Evolutionary conservation across 2,888 invertebrate genomes (phyloP).

Genomic region (Acrobasis repandana): DNA sequence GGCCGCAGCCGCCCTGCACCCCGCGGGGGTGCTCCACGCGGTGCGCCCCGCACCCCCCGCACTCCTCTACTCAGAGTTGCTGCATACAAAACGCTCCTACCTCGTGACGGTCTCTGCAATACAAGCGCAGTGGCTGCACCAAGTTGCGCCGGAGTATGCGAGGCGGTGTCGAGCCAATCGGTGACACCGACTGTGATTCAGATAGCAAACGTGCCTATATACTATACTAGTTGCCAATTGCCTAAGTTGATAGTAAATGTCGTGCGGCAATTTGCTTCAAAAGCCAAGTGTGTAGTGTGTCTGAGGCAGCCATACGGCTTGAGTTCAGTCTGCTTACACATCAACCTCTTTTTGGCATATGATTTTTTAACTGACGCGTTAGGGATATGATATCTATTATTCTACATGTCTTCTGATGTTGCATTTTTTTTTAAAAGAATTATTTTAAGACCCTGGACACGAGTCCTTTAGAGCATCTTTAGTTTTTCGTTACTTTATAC

Average conservation of each 20-base stretch:
- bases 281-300: no score
- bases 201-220: background rate
- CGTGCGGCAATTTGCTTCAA: no score
- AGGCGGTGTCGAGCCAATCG: constrained; percentile 59
- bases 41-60: constrained; percentile 86
- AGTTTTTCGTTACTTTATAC: no score
- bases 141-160: constrained; percentile 65
- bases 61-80: constrained; percentile 92
- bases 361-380: no score
- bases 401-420: no score
- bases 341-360: no score
- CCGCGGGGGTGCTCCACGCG: constrained; percentile 87
- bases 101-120: constrained; percentile 90
- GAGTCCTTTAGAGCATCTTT: no score
- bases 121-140: constrained; percentile 90
- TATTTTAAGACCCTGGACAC: no score
- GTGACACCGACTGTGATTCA: constrained; percentile 46
- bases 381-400: no score
- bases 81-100: constrained; percentile 92
- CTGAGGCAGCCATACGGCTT: no score
- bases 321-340: no score
- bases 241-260: background rate
- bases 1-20: constrained; percentile 89
- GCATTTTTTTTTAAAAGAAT: no score
- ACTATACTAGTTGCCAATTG: background rate